Percentiles rank a stretch among this genome's conserved stretches.
Conservation (phyloP, 2,113 vertebrate species). For the Camarhynchus parvulus region DNA sequence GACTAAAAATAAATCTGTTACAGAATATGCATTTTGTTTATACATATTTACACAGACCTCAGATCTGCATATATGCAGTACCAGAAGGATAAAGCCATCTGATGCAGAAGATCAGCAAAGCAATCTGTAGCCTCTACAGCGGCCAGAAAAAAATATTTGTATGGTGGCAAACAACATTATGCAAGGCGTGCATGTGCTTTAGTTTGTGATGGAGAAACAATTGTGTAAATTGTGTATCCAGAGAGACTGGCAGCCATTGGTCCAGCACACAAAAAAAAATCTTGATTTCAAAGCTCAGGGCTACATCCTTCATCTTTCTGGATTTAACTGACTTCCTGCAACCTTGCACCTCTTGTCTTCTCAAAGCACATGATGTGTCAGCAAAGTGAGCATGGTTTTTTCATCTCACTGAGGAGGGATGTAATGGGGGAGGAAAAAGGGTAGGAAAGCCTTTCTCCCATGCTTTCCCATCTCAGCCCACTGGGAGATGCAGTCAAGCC, state of each 20-base stretch:
- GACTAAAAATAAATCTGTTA: constrained; percentile 55
- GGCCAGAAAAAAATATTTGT: constrained; percentile 27
- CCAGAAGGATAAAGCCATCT: constrained; percentile 59
- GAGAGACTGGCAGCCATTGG: not conserved
- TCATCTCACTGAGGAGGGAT: not conserved
- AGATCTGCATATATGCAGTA: constrained; percentile 6
- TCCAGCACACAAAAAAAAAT: not conserved
- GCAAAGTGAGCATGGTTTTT: not conserved
- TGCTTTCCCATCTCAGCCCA: not conserved
- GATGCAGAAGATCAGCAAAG: constrained; percentile 50
- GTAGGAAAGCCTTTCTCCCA: not conserved
- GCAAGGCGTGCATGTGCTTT: not conserved
- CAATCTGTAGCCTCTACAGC: constrained; percentile 31
- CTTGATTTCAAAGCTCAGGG: not conserved
- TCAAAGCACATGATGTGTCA: not conserved
- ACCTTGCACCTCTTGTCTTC: not conserved
- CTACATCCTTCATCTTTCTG: not conserved
- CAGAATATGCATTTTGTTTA: constrained; percentile 55
- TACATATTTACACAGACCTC: constrained; percentile 40
- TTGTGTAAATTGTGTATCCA: not conserved
- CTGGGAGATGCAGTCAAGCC: constrained; percentile 43
- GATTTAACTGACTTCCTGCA: not conserved
- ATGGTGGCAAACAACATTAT: constrained; percentile 6
- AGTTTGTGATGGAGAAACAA: not conserved
- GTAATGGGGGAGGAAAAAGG: not conserved